Conservation (phyloP, 2,113 vertebrate genomes). For the Paramisgurnus dabryanus region DNA sequence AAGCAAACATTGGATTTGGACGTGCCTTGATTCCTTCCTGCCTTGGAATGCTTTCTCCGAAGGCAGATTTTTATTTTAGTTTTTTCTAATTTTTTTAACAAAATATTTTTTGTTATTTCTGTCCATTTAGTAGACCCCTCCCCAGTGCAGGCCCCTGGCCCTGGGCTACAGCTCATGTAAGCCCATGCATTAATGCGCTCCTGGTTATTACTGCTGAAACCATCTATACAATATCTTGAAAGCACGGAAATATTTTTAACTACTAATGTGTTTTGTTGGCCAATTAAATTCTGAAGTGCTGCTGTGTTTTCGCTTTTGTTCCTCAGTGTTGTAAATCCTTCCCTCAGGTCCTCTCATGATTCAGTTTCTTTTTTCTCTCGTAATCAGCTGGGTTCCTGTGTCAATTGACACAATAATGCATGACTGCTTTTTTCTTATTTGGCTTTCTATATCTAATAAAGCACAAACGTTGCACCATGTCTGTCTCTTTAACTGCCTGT, state of each 20-base stretch:
- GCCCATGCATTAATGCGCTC: no score
- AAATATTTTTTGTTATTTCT: no score
- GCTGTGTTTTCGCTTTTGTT: conserved; percentile 56
- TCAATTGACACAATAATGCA: conserved; percentile 69
- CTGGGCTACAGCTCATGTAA: no score
- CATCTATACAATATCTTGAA: neutral
- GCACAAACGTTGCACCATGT: conserved; percentile 68
- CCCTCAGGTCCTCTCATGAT: conserved; percentile 61
- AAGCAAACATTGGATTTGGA: no score
- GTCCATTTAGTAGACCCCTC: no score
- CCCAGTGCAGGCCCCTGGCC: no score
- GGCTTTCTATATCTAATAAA: conserved; percentile 74
- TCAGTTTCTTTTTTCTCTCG: conserved; percentile 46
- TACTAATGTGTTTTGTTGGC: conserved; percentile 42
- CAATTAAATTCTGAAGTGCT: conserved; percentile 40
- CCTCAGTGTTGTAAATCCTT: conserved; percentile 44
- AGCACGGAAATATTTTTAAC: conserved; percentile 15
- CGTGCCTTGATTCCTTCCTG: no score
- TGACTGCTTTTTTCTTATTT: conserved; percentile 76
- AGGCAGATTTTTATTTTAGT: no score
- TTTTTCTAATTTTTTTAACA: no score
- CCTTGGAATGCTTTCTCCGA: no score
- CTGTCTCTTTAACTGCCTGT: conserved; percentile 15
- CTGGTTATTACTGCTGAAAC: no score
- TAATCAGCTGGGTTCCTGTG: conserved; percentile 66